Base-by-base conservation (phyloP, 2,797 vertebrate species). In the Gymnoscopelus microlampas region DNA sequence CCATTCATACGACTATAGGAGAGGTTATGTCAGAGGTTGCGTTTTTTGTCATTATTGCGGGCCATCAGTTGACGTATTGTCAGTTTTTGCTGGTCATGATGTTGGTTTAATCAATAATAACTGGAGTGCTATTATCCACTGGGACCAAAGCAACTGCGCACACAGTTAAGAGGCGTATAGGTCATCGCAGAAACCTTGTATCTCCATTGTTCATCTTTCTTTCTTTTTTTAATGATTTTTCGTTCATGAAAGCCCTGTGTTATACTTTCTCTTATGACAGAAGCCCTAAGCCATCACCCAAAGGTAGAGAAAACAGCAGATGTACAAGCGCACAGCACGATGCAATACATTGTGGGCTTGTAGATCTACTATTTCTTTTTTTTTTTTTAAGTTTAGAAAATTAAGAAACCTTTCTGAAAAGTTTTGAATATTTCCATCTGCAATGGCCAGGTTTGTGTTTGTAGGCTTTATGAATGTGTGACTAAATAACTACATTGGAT, bases 31-130 rank as follows among this genome's bases (percentile, higher is more conserved):
- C 63, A 78, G 48, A 19, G 9, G 5, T 39, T 8, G 60, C 32
- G 53, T 7, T 12, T 11, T 44, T 26, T 84, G 87, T 82, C 88
- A 79, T 77, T 84, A 80, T 79, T 85, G 72, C 19, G 39, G 60
- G 66, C 62, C 19, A 61, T 70, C 70, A 69, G 76, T 88, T 83
- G 80, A 90, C 72, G 68, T 44, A 77, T 77, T 61, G 60, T 75
- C 68, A 53, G 63, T 14, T 73, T 44, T 77, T 80, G 73, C 69
- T 60, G 75, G 70, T 72, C 61, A 51, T 59, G 19, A 68, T 80
- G 74, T 82, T 63, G 13, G n/a, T 0, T 15, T 12, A 56, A 85
- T 88, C 87, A 74, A 89, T 62, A 39, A 23, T 92, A 57, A 15
- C 44, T 70, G 10, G 57, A 26, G 49, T 32, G 44, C 26, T 51